A percentile compares a stretch with the other conserved stretches of the same genome.
phyloP scores from a whole-genome alignment of 1,140 invertebrate species.

The Leguminivora glycinivorella region DNA sequence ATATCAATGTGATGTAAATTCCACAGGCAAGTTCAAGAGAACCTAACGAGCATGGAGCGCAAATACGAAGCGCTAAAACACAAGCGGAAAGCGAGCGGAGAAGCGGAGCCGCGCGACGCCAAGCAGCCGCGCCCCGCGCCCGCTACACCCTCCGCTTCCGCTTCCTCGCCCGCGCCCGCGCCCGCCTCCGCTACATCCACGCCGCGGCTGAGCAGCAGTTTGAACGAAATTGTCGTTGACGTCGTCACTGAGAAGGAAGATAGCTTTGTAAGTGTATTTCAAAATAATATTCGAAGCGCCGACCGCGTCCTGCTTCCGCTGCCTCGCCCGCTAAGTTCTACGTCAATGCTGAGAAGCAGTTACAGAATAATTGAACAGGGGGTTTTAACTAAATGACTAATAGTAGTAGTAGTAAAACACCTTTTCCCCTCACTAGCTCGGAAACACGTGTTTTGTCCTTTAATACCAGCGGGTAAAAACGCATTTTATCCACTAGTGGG shows the following conservation, averaged over 20 bases:
- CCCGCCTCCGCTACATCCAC: not conserved
- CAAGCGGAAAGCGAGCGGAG: constrained; percentile 38
- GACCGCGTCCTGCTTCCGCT: no score
- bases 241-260: constrained; percentile 30
- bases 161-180: not conserved
- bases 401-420: no score
- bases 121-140: constrained; percentile 31
- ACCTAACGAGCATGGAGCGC: constrained; percentile 24
- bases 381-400: no score
- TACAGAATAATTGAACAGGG: no score
- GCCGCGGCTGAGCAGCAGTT: not conserved
- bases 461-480: no score
- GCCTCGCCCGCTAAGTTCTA: no score
- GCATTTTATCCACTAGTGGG: no score
- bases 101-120: constrained; percentile 25
- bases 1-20: no score
- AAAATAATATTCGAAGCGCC: not conserved
- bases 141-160: not conserved
- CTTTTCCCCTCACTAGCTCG: no score
- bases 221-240: constrained; percentile 22
- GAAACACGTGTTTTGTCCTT: no score
- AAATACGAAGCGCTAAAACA: constrained; percentile 38
- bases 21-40: constrained; percentile 43
- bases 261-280: constrained; percentile 43
- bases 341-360: no score